These are phyloP conservation scores for Cyphomyrus plagiostoma DNA, from an alignment of 2,113 vertebrate species.

Conservation along the genomic window DNA sequence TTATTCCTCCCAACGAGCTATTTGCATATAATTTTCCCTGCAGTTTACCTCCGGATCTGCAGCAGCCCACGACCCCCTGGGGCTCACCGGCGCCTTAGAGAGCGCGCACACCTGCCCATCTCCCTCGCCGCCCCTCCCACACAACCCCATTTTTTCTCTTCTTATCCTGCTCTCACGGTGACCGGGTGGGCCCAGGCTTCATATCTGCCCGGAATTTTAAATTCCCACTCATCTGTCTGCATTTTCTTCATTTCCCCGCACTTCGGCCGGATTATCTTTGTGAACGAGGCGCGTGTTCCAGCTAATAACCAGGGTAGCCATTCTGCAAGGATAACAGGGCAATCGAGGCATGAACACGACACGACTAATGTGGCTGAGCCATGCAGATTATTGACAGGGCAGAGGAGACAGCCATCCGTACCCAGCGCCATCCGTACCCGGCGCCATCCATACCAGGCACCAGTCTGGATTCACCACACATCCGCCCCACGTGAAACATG, in stretches of 20 bases:
- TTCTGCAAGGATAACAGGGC: not conserved
- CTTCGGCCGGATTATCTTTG: not conserved
- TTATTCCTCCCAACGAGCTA: not conserved
- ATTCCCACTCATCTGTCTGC: not conserved
- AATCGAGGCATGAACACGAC: not conserved
- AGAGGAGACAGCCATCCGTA: not conserved
- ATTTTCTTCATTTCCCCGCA: not conserved
- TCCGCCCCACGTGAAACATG: not conserved
- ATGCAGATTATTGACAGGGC: not conserved
- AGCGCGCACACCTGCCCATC: not conserved
- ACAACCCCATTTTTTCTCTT: not conserved
- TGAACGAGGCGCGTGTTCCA: not conserved
- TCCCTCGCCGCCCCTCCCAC: not conserved
- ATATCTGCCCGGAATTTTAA: not conserved
- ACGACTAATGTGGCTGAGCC: not conserved
- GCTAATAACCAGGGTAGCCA: not conserved
- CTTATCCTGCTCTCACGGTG: not conserved
- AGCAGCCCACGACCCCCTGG: not conserved
- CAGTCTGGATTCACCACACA: not conserved
- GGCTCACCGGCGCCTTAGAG: not conserved
- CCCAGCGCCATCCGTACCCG: not conserved
- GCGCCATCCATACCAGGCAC: not conserved
- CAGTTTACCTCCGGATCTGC: not conserved
- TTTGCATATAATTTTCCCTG: constrained; percentile 13
- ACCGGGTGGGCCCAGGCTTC: not conserved